phyloP scores from a whole-genome alignment of 92 coral and sea anemone species.

The Hydrozoanthus gracilis region DNA sequence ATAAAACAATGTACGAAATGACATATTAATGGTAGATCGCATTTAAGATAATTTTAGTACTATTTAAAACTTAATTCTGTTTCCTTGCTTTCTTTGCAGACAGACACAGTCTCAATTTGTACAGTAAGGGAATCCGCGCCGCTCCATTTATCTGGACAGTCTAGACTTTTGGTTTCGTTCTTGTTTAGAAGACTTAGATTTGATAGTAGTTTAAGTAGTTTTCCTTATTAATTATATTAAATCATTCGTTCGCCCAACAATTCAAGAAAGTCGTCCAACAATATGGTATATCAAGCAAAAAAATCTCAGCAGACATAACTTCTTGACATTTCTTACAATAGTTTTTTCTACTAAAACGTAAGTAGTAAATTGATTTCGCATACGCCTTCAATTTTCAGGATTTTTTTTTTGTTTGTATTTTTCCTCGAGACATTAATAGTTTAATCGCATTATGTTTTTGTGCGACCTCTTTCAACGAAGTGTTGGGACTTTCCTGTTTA shows the following conservation, averaged over 20 bases:
- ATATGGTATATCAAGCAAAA: not conserved
- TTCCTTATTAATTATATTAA: not conserved
- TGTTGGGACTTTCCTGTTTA: not conserved
- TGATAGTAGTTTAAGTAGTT: constrained; percentile 29
- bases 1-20: no score
- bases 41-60: no score
- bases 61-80: no score
- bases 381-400: not conserved
- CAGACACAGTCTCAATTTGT: constrained; percentile 57
- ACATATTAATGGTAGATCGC: no score
- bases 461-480: constrained; percentile 29
- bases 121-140: constrained; percentile 57
- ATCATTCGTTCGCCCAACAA: constrained; percentile 31
- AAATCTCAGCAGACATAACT: not conserved
- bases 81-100: constrained; percentile 41
- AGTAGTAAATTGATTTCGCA: not conserved
- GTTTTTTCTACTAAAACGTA: no score
- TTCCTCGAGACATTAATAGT: not conserved
- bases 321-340: not conserved
- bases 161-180: not conserved
- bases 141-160: constrained; percentile 53
- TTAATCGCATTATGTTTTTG: not conserved
- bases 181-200: not conserved
- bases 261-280: not conserved
- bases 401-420: not conserved